A percentile compares a stretch with the other conserved stretches of the same genome.
Evolutionary conservation across 2,113 vertebrate genomes (phyloP).

Genomic region (Cryptotis parvus): DNA sequence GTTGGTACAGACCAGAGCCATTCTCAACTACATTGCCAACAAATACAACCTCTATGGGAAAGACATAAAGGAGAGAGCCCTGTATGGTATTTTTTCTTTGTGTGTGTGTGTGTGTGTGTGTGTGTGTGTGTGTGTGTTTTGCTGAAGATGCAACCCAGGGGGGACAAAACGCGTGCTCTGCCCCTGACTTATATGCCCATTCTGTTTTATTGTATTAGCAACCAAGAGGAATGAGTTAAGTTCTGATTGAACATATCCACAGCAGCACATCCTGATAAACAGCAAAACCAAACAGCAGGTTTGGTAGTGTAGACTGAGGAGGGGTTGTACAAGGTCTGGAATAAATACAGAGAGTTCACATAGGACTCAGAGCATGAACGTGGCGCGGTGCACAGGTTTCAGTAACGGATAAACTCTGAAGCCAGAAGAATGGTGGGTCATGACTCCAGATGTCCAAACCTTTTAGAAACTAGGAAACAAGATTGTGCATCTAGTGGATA

Average conservation of each 20-base stretch:
- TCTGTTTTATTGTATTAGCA: not conserved
- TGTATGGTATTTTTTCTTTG: conserved; percentile 81
- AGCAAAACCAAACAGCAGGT: not conserved
- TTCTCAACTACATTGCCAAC: conserved; percentile 88
- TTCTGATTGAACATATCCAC: too few relatives aligned
- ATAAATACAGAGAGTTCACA: too few relatives aligned
- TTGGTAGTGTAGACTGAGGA: not conserved
- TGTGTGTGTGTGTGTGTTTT: too few relatives aligned
- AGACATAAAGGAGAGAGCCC: conserved; percentile 90
- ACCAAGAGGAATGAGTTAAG: too few relatives aligned
- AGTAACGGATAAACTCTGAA: not conserved
- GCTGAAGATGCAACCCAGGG: too few relatives aligned
- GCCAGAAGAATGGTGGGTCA: not conserved
- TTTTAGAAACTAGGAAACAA: not conserved
- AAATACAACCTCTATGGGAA: conserved; percentile 94
- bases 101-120: too few relatives aligned
- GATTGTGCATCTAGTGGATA: not conserved
- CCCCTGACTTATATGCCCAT: too few relatives aligned
- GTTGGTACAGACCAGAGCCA: conserved; percentile 90
- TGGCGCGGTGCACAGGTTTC: not conserved
- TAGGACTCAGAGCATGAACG: not conserved
- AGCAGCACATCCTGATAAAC: accelerated
- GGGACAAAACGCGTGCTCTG: not conserved
- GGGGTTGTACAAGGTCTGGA: not conserved
- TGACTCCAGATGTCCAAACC: not conserved